phyloP scores from a whole-genome alignment of 2,888 invertebrate species.

The Epicampocera succincta region DNA sequence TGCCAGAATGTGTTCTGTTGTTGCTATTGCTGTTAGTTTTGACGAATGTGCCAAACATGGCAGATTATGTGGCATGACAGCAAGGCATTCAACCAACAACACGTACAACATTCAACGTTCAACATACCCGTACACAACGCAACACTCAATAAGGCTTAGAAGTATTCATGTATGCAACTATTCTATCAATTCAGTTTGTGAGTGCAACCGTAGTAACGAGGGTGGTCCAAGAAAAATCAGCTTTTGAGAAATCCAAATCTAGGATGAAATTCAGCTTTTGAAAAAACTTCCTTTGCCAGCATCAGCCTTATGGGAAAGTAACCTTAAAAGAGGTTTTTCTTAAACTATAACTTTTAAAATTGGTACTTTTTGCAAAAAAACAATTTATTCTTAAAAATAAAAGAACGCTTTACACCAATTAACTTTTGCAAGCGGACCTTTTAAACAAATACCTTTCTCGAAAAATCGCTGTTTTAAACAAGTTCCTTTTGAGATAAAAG shows the following conservation, averaged over 20 bases:
- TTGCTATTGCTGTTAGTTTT: conserved; percentile 59
- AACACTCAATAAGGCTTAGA: conserved; percentile 61
- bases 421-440: too few species aligned
- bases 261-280: too few species aligned
- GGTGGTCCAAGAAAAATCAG: not conserved
- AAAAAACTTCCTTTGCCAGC: too few species aligned
- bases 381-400: too few species aligned
- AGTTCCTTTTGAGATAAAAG: too few species aligned
- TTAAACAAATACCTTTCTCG: too few species aligned
- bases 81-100: conserved; percentile 58
- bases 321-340: not conserved
- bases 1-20: conserved; percentile 46
- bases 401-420: too few species aligned
- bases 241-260: not conserved
- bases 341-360: conserved; percentile 1
- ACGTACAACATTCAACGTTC: conserved; percentile 38
- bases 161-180: conserved; percentile 32
- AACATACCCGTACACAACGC: conserved; percentile 23
- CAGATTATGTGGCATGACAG: conserved; percentile 68
- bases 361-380: too few species aligned
- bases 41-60: conserved; percentile 69
- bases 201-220: not conserved
- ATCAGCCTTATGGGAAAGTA: too few species aligned
- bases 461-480: too few species aligned
- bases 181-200: conserved; percentile 17